Percentiles rank a stretch among this genome's conserved stretches.
phyloP scores from a whole-genome alignment of 2,888 invertebrate species.

The Ormia ochracea region DNA sequence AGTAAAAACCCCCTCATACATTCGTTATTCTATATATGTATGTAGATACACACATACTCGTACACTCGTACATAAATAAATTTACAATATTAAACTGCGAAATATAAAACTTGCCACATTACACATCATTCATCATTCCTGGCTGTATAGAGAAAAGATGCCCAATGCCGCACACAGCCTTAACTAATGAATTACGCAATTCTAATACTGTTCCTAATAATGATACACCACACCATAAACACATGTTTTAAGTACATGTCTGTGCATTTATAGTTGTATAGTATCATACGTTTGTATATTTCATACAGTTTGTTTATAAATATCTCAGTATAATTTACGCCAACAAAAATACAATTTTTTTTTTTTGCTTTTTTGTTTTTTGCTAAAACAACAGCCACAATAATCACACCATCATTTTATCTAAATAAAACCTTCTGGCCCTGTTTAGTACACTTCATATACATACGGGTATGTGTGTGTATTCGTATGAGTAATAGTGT shows the following conservation, averaged over 20 bases:
- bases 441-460: neutral
- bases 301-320: constrained; percentile 40
- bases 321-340: constrained; percentile 47
- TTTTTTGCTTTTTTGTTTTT: no score
- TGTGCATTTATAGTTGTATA: neutral
- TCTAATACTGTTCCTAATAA: constrained; percentile 71
- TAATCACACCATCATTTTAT: neutral
- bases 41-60: neutral
- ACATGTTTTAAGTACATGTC: neutral
- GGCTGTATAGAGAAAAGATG: constrained; percentile 22
- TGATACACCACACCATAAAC: constrained; percentile 49
- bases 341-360: constrained; percentile 38
- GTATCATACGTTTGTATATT: constrained; percentile 31
- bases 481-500: neutral
- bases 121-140: constrained; percentile 75
- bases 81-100: constrained; percentile 17
- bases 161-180: constrained; percentile 50
- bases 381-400: constrained; percentile 5
- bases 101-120: constrained; percentile 60
- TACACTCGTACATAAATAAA: constrained; percentile 7
- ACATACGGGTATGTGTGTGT: neutral
- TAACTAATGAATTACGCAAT: constrained; percentile 75
- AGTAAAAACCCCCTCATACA: neutral
- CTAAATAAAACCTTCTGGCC: constrained; percentile 23
- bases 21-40: neutral